Evolutionary conservation across 2,797 vertebrate species (phyloP).

Genomic region (Hydrolagus colliei): DNA sequence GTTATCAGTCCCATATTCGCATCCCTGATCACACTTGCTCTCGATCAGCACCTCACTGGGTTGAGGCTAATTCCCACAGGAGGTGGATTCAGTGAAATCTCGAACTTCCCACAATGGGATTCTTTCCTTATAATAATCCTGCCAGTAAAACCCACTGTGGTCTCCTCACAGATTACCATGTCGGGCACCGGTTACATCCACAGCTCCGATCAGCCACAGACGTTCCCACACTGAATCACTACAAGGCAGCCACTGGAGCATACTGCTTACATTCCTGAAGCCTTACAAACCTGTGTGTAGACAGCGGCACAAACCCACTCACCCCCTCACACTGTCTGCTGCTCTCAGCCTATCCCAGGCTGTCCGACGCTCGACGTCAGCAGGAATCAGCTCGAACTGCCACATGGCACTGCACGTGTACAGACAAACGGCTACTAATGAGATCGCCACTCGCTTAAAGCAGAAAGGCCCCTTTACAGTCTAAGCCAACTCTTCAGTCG

Average conservation of each 20-base stretch:
- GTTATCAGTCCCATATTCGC: background rate
- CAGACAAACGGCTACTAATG: background rate
- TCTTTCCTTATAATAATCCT: background rate
- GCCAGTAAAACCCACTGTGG: no score
- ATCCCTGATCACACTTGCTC: no score
- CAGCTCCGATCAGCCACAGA: no score
- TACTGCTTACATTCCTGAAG: background rate
- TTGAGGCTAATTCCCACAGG: background rate
- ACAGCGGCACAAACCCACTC: background rate
- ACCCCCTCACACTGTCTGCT: background rate
- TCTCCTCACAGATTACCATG: no score
- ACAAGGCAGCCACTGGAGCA: background rate
- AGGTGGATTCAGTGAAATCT: background rate
- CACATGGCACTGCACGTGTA: background rate
- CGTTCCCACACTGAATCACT: no score
- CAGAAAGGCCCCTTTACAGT: background rate
- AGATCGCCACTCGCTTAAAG: conserved; percentile 3
- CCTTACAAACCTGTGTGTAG: background rate
- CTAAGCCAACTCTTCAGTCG: background rate
- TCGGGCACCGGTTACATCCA: no score
- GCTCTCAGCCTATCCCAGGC: background rate
- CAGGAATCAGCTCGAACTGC: background rate
- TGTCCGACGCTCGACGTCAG: background rate
- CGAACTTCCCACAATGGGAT: background rate
- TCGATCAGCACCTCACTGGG: background rate